These are phyloP conservation scores for Azemiops feae DNA, from an alignment of 2,113 vertebrate genomes.

Conservation along the genomic window DNA sequence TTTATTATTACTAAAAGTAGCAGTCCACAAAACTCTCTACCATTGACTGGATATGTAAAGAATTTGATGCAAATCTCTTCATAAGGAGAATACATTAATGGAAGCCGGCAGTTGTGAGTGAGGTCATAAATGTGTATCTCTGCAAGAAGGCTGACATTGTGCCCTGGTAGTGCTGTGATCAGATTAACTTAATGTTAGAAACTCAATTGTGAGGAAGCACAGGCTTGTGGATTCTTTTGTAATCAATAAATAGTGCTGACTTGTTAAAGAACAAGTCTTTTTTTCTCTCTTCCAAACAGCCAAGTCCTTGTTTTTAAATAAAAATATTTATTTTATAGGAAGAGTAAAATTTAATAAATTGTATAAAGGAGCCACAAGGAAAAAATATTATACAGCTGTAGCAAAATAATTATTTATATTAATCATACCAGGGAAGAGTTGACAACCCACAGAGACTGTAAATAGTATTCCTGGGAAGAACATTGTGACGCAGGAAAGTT, in stretches of 20 bases:
- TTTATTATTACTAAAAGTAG: not conserved
- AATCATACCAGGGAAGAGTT: too few relatives aligned
- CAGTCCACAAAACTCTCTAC: not conserved
- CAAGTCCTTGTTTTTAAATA: not conserved
- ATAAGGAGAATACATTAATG: not conserved
- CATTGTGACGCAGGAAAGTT: not conserved
- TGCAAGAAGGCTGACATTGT: constrained; percentile 13
- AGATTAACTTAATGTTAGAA: not conserved
- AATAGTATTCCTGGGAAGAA: not conserved
- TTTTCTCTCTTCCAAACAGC: constrained; percentile 4
- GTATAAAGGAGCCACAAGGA: not conserved
- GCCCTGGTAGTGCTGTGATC: not conserved
- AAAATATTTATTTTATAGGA: not conserved
- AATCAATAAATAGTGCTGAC: not conserved
- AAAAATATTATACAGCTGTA: not conserved
- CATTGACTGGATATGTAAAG: not conserved
- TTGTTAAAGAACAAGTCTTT: not conserved
- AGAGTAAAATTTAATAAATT: not conserved
- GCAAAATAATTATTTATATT: not conserved
- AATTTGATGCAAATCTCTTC: not conserved
- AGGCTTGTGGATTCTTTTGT: not conserved
- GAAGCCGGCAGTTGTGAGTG: not conserved
- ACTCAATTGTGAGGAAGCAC: not conserved
- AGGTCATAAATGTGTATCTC: not conserved
- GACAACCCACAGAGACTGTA: not conserved